Conservation (phyloP, 2,113 vertebrate genomes). For the Arenaria interpres region DNA sequence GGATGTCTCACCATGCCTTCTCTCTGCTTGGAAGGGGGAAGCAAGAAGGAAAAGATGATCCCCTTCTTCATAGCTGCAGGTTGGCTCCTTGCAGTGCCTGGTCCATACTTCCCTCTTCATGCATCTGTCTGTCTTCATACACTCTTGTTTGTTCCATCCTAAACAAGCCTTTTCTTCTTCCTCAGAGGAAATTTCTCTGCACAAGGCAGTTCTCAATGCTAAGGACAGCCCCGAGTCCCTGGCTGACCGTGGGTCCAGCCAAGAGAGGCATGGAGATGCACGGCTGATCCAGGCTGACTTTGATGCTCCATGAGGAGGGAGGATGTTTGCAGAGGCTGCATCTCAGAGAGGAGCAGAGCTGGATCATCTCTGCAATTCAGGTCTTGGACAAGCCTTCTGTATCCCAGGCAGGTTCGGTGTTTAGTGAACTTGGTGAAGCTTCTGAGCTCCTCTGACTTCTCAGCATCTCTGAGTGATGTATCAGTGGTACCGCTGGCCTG, state of each 20-base stretch:
- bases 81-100: background rate
- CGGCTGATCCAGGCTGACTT: background rate
- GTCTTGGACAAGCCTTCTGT: background rate
- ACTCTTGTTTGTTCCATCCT: background rate
- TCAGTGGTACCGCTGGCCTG: background rate
- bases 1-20: background rate
- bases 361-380: background rate
- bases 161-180: background rate
- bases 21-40: background rate
- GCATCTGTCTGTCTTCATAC: background rate
- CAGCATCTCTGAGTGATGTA: background rate
- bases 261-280: background rate
- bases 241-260: background rate
- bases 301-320: background rate
- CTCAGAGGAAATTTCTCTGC: background rate
- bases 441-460: background rate
- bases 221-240: background rate
- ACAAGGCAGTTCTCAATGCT: background rate
- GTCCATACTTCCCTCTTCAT: background rate
- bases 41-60: background rate
- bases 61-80: background rate
- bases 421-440: background rate
- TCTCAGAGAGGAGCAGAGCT: background rate
- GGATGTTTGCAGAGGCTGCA: background rate
- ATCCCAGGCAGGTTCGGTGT: background rate